These are phyloP conservation scores for Anoplolepis gracilipes DNA, from an alignment of 1,140 invertebrate genomes.

Conservation along the genomic window DNA sequence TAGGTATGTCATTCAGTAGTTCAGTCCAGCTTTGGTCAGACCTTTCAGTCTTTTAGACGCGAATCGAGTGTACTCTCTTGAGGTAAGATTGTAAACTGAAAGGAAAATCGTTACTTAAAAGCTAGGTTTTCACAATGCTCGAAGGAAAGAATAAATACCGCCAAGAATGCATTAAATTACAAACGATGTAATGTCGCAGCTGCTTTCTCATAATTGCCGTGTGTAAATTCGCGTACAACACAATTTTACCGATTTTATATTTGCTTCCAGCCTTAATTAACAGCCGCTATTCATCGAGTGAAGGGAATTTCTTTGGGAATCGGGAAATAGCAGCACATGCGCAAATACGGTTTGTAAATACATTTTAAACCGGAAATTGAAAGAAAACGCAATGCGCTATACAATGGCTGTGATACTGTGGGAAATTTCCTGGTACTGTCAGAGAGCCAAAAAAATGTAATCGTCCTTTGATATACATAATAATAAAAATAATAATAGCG, in stretches of 20 bases:
- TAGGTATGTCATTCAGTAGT: slow-evolving; percentile 7
- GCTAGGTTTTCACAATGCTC: slow-evolving; percentile 1
- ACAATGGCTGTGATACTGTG: background rate
- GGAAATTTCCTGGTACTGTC: slow-evolving; percentile 28
- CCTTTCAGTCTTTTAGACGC: background rate
- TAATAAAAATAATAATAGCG: background rate
- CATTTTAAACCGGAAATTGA: slow-evolving; percentile 65
- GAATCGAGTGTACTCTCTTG: slow-evolving; percentile 4
- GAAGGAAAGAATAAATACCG: slow-evolving; percentile 20
- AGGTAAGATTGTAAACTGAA: slow-evolving; percentile 17
- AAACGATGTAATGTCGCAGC: slow-evolving; percentile 13
- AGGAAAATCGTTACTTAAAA: slow-evolving; percentile 39
- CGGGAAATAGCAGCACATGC: background rate
- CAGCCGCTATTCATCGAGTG: slow-evolving; percentile 22
- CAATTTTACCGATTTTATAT: slow-evolving; percentile 36
- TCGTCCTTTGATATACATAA: background rate
- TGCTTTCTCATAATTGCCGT: slow-evolving; percentile 27
- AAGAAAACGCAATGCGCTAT: slow-evolving; percentile 61
- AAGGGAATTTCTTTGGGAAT: background rate
- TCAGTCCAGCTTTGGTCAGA: background rate
- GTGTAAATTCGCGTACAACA: slow-evolving; percentile 34
- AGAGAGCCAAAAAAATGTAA: background rate
- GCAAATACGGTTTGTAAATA: slow-evolving; percentile 40
- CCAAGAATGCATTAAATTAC: slow-evolving; percentile 29
- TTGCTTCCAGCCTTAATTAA: slow-evolving; percentile 50